These are phyloP conservation scores for Distichodus sexfasciatus DNA, from an alignment of 2,797 vertebrate species.

Conservation along the genomic window DNA sequence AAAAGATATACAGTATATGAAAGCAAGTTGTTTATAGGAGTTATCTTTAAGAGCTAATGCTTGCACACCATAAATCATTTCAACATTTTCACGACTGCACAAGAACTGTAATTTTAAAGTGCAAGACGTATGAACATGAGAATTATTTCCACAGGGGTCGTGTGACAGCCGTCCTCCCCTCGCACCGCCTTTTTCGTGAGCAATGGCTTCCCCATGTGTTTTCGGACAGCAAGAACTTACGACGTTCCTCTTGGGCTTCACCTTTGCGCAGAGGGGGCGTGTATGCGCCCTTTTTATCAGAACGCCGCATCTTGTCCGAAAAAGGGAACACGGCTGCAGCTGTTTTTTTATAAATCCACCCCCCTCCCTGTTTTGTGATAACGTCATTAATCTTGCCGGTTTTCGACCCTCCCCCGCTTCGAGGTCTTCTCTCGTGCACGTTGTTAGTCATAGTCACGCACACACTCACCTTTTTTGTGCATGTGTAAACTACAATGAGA, in stretches of 20 bases:
- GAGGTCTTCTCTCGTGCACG: conserved; percentile 18
- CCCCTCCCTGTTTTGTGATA: conserved; percentile 25
- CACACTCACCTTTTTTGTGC: not conserved
- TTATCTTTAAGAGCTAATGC: too few relatives aligned
- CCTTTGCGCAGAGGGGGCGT: conserved; percentile 17
- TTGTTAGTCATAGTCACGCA: conserved; percentile 28
- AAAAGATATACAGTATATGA: too few relatives aligned
- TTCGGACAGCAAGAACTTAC: conserved; percentile 26
- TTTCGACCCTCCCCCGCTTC: conserved; percentile 20
- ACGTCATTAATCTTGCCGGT: conserved; percentile 38
- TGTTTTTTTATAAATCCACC: conserved; percentile 36
- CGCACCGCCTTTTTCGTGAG: not conserved
- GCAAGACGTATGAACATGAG: not conserved
- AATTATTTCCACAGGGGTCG: not conserved
- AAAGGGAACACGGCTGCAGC: not conserved
- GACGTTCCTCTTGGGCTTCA: conserved; percentile 20
- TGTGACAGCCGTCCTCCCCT: not conserved
- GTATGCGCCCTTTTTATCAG: conserved; percentile 21
- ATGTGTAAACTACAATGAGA: conserved; percentile 15
- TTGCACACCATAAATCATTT: too few relatives aligned
- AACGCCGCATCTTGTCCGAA: conserved; percentile 11
- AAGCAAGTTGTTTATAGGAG: too few relatives aligned
- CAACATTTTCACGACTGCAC: too few relatives aligned
- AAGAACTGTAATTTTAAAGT: not conserved
- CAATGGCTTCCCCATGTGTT: conserved; percentile 2